phyloP scores from a whole-genome alignment of 1,140 invertebrate genomes.

The Monomorium pharaonis region DNA sequence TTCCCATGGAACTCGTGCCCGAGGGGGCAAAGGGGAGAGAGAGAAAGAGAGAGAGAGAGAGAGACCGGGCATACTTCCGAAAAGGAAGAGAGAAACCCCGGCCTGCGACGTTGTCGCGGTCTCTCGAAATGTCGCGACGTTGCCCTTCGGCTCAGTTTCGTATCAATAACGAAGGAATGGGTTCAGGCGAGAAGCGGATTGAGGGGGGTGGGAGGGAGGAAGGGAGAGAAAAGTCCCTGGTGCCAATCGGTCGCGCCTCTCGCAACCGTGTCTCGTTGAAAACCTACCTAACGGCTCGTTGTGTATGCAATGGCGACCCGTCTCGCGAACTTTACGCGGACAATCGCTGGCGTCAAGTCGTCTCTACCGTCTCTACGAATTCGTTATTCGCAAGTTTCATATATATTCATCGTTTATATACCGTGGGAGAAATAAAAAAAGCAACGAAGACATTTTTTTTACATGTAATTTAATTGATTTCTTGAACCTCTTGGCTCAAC shows the following conservation, averaged over 20 bases:
- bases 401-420: not conserved
- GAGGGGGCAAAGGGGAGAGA: slow-evolving; percentile 1
- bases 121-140: slow-evolving; percentile 41
- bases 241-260: slow-evolving; percentile 21
- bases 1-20: slow-evolving; percentile 49
- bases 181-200: not conserved
- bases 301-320: slow-evolving; percentile 31
- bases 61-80: slow-evolving; percentile 40
- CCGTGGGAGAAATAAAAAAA: not conserved
- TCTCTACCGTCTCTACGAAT: not conserved
- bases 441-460: not conserved
- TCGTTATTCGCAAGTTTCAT: not conserved
- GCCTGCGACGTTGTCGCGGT: slow-evolving; percentile 50
- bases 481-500: not conserved
- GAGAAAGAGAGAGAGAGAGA: too few relatives aligned
- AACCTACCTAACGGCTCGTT: slow-evolving; percentile 12
- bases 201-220: not conserved
- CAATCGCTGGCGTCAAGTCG: not conserved
- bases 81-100: slow-evolving; percentile 47
- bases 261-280: slow-evolving; percentile 39
- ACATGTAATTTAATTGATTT: not conserved
- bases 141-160: slow-evolving; percentile 33
- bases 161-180: slow-evolving; percentile 38
- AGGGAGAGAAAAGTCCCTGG: not conserved
- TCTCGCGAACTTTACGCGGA: not conserved